Base-by-base conservation (phyloP, 2,113 vertebrate species). In the Ceratotherium simum region DNA sequence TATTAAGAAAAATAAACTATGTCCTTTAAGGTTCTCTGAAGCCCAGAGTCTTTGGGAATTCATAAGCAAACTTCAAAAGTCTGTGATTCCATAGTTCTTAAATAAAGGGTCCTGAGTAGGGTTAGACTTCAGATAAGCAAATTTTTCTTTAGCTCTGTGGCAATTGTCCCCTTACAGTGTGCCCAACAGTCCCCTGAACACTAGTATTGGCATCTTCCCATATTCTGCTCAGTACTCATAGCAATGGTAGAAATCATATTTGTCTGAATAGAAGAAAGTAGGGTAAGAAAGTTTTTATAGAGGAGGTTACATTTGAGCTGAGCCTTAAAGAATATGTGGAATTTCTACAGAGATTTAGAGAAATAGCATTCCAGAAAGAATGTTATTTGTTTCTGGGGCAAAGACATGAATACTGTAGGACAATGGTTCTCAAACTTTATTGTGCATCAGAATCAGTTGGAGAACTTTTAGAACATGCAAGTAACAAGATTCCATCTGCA, bases 281-380 rank as follows among this genome's bases (percentile, higher is more conserved):
- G 17, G 3, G 67, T 31, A 67, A 23, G 7, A 2, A 73, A 25
- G 31, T 31, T 78, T 85, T 72, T 36, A 85, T 69, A 42, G 25
- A 70, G 27, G 33, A 64, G 13, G 21, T 82, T 86, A n/a, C 51
- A 92, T 81, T 90, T 85, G 69, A 93, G 10, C 7, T 65, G 36
- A 76, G 6, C n/a, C 29, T 80, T 89, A 27, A 91, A 91, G 42
- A 21, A 75, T 58, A 36, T 86, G 29, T 36, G 29, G n/a, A 93
- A 90, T 95, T 96, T 96, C 36, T 82, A 78, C 2, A 73, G 6
- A 76, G 12, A 78, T 83, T 87, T 64, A 67, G n/a, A 95, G 25
- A 69, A 80, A 80, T 5, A 39, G 2, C 48, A 91, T 56, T 93
- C 39, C 60, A 69, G 39, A 92, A 88, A 73, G 62, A 76, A 42